These are phyloP conservation scores for Augiades crinisus DNA, from an alignment of 2,888 invertebrate species.

Conservation along the genomic window DNA sequence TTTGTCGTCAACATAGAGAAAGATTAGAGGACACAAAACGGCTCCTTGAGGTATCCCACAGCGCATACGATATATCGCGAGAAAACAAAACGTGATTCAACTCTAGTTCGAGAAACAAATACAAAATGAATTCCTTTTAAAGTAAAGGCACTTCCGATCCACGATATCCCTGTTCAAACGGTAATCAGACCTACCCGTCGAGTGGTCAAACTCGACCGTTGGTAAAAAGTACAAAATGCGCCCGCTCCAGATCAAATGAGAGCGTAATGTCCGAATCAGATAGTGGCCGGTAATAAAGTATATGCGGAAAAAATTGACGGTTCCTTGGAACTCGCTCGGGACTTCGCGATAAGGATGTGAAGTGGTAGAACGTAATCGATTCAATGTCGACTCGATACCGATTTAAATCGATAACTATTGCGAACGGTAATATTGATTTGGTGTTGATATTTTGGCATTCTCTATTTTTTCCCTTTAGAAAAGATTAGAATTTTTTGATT, in stretches of 20 bases:
- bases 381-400: neutral
- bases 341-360: neutral
- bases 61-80: too few relatives aligned
- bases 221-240: slow-evolving; percentile 47
- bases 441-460: too few relatives aligned
- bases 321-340: neutral
- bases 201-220: slow-evolving; percentile 48
- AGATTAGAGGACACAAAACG: too few relatives aligned
- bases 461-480: too few relatives aligned
- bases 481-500: too few relatives aligned
- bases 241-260: slow-evolving; percentile 76
- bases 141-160: slow-evolving; percentile 19
- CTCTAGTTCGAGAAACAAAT: neutral
- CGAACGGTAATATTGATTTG: too few relatives aligned
- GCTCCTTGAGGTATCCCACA: too few relatives aligned
- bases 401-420: too few relatives aligned
- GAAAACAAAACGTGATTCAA: too few relatives aligned
- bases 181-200: slow-evolving; percentile 40
- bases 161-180: slow-evolving; percentile 29
- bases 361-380: neutral
- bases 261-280: slow-evolving; percentile 28
- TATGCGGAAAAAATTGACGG: slow-evolving; percentile 11
- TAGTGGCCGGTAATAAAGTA: slow-evolving; percentile 35
- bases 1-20: too few relatives aligned
- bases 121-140: too few relatives aligned